These are phyloP conservation scores for Dicaeum eximium DNA, from an alignment of 2,113 vertebrate species.

Conservation along the genomic window DNA sequence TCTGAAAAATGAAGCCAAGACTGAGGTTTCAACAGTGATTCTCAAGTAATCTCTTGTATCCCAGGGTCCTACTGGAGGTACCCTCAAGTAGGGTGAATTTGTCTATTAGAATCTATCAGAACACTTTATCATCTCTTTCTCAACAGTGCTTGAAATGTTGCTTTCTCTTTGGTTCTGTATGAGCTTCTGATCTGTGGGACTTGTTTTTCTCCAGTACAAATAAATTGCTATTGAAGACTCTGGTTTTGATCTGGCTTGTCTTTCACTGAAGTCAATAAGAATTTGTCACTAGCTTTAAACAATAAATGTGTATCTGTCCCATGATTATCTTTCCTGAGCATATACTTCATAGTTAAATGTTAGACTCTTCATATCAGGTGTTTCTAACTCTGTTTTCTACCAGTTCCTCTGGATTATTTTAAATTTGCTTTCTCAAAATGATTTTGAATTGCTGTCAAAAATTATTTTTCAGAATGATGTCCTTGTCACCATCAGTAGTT, in stretches of 20 bases:
- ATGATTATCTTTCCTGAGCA: neutral
- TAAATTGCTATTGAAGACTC: neutral
- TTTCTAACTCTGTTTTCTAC: neutral
- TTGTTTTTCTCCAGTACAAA: neutral
- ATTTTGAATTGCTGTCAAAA: conserved; percentile 17
- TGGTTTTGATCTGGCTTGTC: neutral
- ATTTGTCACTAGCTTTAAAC: neutral
- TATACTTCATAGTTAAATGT: neutral
- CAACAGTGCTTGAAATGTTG: neutral
- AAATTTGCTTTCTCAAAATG: neutral
- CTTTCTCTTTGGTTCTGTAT: neutral
- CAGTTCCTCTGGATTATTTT: neutral
- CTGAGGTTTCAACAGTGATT: neutral
- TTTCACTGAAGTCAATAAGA: neutral
- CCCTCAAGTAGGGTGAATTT: neutral
- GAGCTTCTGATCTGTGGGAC: neutral
- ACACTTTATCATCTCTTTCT: neutral
- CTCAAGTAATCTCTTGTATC: neutral
- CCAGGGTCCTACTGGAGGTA: neutral
- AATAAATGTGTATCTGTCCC: neutral
- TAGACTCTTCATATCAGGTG: neutral
- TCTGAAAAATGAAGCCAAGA: neutral
- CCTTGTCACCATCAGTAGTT: neutral
- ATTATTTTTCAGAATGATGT: conserved; percentile 2
- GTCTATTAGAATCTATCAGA: neutral